Evolutionary conservation across 2,888 invertebrate genomes (phyloP).

Genomic region (Campoletis raptor): DNA sequence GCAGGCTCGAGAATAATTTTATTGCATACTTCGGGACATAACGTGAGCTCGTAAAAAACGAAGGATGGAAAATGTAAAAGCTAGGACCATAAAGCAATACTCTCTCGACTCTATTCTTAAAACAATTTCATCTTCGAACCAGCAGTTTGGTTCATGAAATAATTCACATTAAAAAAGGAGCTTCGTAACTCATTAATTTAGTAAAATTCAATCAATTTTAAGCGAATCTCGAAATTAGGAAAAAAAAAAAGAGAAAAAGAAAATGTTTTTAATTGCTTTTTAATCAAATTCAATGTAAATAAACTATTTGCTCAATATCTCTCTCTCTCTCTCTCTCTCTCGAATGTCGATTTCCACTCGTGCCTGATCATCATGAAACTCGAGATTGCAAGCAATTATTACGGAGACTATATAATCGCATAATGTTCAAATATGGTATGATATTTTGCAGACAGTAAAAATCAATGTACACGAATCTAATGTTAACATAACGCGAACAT

Average conservation of each 20-base stretch:
- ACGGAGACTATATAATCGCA: background rate
- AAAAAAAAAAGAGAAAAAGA: background rate
- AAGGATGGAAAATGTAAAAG: background rate
- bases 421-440: background rate
- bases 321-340: background rate
- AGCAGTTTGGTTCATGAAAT: background rate
- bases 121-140: background rate
- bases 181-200: background rate
- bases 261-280: background rate
- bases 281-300: background rate
- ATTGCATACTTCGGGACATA: constrained; percentile 5
- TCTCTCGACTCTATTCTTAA: background rate
- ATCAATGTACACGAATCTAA: constrained; percentile 7
- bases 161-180: background rate
- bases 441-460: background rate
- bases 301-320: background rate
- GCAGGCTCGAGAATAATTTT: constrained; percentile 8
- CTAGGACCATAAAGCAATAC: constrained; percentile 5
- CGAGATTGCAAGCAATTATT: background rate
- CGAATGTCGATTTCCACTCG: background rate
- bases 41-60: constrained; percentile 15
- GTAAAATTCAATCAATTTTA: background rate
- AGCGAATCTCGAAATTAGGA: background rate
- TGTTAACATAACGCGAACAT: background rate
- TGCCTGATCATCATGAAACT: background rate